Evolutionary conservation across 2,797 vertebrate genomes (phyloP).

Genomic region (Dicrostonyx torquatus): DNA sequence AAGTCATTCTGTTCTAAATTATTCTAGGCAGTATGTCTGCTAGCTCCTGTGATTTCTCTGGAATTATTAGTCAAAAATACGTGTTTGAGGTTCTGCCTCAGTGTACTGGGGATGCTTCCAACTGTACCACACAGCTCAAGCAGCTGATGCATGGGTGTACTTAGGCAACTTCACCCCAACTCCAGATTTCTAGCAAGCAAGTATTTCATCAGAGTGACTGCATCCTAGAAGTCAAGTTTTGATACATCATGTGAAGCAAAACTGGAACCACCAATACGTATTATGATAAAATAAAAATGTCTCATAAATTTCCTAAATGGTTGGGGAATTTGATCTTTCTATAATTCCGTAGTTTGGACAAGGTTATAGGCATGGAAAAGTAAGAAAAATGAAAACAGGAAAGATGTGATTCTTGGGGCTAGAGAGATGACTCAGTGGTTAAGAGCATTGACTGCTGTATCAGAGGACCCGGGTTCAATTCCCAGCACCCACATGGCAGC

Average conservation of each 20-base stretch:
- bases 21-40: background rate
- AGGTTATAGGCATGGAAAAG: background rate
- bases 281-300: background rate
- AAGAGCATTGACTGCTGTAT: too few species aligned
- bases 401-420: background rate
- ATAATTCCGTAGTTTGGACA: background rate
- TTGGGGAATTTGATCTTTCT: background rate
- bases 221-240: background rate
- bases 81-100: slow-evolving; percentile 30
- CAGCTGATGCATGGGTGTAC: background rate
- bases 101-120: background rate
- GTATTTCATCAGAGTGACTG: background rate
- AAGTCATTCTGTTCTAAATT: slow-evolving; percentile 59
- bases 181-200: background rate
- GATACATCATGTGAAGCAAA: background rate
- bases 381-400: background rate
- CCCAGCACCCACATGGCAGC: too few species aligned
- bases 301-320: background rate
- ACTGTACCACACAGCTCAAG: background rate
- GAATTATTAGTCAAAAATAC: slow-evolving; percentile 31
- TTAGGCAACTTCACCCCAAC: background rate
- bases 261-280: background rate
- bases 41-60: slow-evolving; percentile 40
- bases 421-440: too few species aligned
- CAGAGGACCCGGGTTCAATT: too few species aligned